phyloP scores from a whole-genome alignment of 2,797 vertebrate species.

The Passerculus sandwichensis region DNA sequence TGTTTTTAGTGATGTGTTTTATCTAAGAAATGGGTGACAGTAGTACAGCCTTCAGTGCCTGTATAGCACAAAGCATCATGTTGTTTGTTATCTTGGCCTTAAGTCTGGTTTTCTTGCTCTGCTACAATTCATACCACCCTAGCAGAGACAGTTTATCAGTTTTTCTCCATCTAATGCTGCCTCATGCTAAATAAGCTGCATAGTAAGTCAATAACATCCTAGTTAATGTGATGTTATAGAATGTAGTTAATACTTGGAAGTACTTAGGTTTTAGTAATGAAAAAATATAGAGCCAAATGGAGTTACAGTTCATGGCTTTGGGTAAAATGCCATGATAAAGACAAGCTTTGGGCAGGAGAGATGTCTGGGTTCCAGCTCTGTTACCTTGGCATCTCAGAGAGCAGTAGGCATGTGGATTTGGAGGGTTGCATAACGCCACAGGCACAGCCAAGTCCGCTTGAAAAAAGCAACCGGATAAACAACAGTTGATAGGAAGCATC shows the following conservation, averaged over 20 bases:
- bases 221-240: background rate
- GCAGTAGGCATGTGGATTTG: slow-evolving; percentile 5
- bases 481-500: background rate
- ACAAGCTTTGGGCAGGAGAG: background rate
- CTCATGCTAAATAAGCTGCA: background rate
- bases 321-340: background rate
- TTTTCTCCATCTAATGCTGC: background rate
- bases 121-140: background rate
- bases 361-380: background rate
- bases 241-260: background rate
- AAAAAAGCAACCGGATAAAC: background rate
- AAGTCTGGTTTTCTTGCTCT: background rate
- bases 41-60: background rate
- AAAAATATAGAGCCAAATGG: background rate
- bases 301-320: background rate
- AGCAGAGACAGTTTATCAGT: background rate
- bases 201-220: background rate
- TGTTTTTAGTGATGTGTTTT: background rate
- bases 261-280: background rate
- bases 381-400: background rate
- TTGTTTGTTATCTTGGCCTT: background rate
- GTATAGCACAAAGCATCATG: background rate
- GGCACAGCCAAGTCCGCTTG: background rate
- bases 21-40: background rate
- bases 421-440: slow-evolving; percentile 33